Evolutionary conservation across 1,140 invertebrate species (phyloP), one percentile per base, ranked within the genome.

Genomic region (Atopsyche davidsoni): DNA sequence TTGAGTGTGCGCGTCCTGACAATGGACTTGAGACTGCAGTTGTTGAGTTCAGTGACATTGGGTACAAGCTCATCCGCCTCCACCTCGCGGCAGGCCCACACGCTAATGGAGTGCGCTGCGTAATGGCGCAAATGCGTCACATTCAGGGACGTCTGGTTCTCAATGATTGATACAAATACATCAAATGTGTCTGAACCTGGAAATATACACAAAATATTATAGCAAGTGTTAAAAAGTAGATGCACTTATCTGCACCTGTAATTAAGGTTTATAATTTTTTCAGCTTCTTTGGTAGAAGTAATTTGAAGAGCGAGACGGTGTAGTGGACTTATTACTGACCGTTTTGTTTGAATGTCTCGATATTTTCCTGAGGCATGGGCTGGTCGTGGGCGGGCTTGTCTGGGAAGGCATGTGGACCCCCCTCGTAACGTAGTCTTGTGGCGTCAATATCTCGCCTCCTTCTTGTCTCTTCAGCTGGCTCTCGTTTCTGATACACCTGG

Each of bases 101-200:
- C 72, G 39, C 73, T 75, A 23, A 91, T 80, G 22, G 77, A 79
- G 63, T 90, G 89, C 18, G 69, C 67, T 0, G 82, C 80, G 65
- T 80, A 91, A 67, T 91, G 87, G 11, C 77, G 77, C 47, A 91
- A 66, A 13, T 81, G 75, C 10, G 59, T 67, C 53, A 90, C 76
- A 0, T 73, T 71, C 46, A 79, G 75, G n/a, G 62, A 62, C 0
- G 61, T 69, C 6, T 61, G 59, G 16, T 61, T 61, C 23, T 63
- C 67, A 14, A 60, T 56, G n/a, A n/a, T n/a, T n/a, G n/a, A n/a
- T n/a, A n/a, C 65, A 62, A 63, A 69, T 44, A 64, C 42, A 3
- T 63, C 62, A 48, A 67, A 64, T 4, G 66, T 64, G 16, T 38
- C 55, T 57, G 35, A 2, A 52, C 44, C 16, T 14, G 23, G 23